Conservation (phyloP, 2,888 invertebrate genomes). For the Leptinotarsa peninsularis region DNA sequence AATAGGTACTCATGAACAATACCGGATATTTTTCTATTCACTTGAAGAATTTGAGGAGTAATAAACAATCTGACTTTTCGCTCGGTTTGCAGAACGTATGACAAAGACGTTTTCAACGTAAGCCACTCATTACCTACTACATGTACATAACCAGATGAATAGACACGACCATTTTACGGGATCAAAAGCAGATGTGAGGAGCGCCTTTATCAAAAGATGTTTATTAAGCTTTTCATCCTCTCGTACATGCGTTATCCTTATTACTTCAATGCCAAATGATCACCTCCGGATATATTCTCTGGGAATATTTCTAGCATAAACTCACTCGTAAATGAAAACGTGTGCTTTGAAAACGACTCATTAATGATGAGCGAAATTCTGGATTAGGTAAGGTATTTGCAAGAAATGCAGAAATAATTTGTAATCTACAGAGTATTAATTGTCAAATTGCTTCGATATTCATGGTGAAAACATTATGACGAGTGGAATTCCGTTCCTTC, state of each 20-base stretch:
- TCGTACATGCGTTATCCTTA: slow-evolving; percentile 12
- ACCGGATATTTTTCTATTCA: too few species aligned
- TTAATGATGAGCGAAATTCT: background rate
- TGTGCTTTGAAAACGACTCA: background rate
- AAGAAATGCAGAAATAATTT: too few species aligned
- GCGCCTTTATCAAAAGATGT: slow-evolving; percentile 20
- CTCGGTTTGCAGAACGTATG: background rate
- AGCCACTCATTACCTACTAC: slow-evolving; percentile 1
- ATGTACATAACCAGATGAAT: slow-evolving; percentile 8
- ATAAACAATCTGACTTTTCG: background rate
- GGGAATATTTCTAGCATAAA: background rate
- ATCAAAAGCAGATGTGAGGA: background rate
- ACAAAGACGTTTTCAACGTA: background rate
- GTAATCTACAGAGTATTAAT: too few species aligned
- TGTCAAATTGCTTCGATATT: too few species aligned
- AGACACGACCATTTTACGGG: background rate
- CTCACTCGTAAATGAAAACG: background rate
- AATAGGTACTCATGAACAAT: too few species aligned
- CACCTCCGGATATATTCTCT: slow-evolving; percentile 9
- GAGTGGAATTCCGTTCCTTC: too few species aligned
- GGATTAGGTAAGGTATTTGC: too few species aligned
- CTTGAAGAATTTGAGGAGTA: too few species aligned
- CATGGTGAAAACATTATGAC: too few species aligned
- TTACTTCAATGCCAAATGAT: slow-evolving; percentile 11
- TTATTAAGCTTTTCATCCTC: slow-evolving; percentile 19